Percentiles rank a stretch among this genome's conserved stretches.
phyloP scores from a whole-genome alignment of 2,888 invertebrate genomes.

The Patella ulyssiponensis region DNA sequence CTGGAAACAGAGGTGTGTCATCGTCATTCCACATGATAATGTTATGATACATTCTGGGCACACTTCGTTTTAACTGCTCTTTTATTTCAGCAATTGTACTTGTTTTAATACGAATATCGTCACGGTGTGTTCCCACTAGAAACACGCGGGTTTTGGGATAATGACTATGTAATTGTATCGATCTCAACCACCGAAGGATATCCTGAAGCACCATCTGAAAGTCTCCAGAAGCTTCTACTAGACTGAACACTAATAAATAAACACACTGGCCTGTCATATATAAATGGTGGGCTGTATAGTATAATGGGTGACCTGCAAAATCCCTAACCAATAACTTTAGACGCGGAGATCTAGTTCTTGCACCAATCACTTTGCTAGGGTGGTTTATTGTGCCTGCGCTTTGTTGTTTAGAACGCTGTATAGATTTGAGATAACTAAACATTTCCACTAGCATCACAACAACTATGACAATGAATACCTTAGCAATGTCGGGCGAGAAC shows the following conservation, averaged over 20 bases:
- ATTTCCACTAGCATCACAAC: slow-evolving; percentile 24
- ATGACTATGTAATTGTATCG: slow-evolving; percentile 43
- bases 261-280: slow-evolving; percentile 49
- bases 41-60: slow-evolving; percentile 44
- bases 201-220: slow-evolving; percentile 32
- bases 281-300: slow-evolving; percentile 47
- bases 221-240: slow-evolving; percentile 42
- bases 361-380: slow-evolving; percentile 24
- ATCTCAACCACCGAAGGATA: slow-evolving; percentile 44
- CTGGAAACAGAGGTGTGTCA: slow-evolving; percentile 42
- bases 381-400: not conserved
- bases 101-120: slow-evolving; percentile 31
- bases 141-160: slow-evolving; percentile 40
- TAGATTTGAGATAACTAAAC: slow-evolving; percentile 14
- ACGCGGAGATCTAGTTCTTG: slow-evolving; percentile 25
- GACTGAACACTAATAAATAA: slow-evolving; percentile 44
- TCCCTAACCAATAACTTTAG: slow-evolving; percentile 45
- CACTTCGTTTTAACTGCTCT: slow-evolving; percentile 28
- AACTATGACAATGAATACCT: slow-evolving; percentile 14
- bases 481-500: slow-evolving; percentile 4
- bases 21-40: slow-evolving; percentile 46
- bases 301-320: slow-evolving; percentile 48
- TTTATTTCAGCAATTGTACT: slow-evolving; percentile 26
- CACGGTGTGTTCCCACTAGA: slow-evolving; percentile 46
- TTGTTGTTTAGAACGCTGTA: not conserved